These are phyloP conservation scores for Cyaniris semiargus DNA, from an alignment of 2,888 invertebrate genomes.

Conservation along the genomic window DNA sequence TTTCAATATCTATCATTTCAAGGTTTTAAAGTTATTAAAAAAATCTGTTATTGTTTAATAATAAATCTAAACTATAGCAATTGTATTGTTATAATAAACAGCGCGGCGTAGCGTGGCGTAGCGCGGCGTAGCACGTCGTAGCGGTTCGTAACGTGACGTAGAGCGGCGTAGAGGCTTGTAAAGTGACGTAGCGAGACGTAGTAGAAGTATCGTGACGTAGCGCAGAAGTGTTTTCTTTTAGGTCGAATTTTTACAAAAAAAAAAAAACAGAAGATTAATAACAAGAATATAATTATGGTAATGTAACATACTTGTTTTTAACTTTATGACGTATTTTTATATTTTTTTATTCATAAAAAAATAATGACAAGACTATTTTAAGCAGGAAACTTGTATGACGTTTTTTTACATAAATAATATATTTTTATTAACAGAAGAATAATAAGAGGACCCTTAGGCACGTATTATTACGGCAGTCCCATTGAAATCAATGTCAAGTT, in stretches of 20 bases:
- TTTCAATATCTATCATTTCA: background rate
- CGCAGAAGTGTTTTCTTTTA: background rate
- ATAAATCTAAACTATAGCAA: background rate
- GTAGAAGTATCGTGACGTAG: background rate
- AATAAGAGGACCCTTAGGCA: background rate
- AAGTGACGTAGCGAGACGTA: background rate
- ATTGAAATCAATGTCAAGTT: slow-evolving; percentile 19
- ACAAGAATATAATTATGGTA: too few relatives aligned
- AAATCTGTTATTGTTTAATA: background rate
- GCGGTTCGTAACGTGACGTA: background rate
- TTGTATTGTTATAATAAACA: background rate
- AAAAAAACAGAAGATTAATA: too few relatives aligned
- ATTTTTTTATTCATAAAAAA: too few relatives aligned
- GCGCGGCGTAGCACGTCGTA: background rate
- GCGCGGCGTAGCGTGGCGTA: background rate
- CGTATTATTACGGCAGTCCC: background rate
- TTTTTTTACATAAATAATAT: background rate
- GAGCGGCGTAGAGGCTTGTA: background rate
- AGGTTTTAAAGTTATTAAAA: background rate
- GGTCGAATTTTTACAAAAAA: too few relatives aligned
- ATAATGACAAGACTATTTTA: too few relatives aligned
- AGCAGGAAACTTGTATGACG: too few relatives aligned
- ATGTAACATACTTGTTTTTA: too few relatives aligned
- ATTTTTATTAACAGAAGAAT: background rate
- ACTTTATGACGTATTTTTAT: too few relatives aligned